phyloP scores from a whole-genome alignment of 1,140 invertebrate species.

The Leptinotarsa texana region DNA sequence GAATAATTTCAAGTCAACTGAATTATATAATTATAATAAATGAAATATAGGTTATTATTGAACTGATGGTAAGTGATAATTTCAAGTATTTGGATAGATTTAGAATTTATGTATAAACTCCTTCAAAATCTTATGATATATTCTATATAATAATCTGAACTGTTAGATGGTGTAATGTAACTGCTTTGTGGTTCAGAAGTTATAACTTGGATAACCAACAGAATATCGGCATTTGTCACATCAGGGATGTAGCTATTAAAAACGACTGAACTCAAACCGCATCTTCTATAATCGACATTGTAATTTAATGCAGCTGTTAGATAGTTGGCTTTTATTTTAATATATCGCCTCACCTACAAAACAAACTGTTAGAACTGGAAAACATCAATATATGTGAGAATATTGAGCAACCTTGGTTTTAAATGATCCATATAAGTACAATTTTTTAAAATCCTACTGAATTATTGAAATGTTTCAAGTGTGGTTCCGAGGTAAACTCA shows the following conservation, averaged over 20 bases:
- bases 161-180: conserved; percentile 20
- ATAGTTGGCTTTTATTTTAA: conserved; percentile 22
- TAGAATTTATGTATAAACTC: background rate
- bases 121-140: conserved; percentile 26
- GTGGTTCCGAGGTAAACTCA: background rate
- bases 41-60: background rate
- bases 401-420: no score
- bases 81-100: background rate
- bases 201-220: conserved; percentile 24
- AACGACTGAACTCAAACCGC: conserved; percentile 2
- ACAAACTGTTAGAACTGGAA: no score
- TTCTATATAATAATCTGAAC: conserved; percentile 36
- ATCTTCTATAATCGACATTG: conserved; percentile 35
- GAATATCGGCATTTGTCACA: background rate
- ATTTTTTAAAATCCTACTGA: no score
- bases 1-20: background rate
- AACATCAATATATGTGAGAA: no score
- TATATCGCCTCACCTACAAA: conserved; percentile 30
- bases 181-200: background rate
- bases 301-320: conserved; percentile 19
- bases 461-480: no score
- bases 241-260: conserved; percentile 13
- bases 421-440: no score
- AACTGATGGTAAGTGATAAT: no score
- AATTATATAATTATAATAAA: background rate